phyloP scores from a whole-genome alignment of 2,113 vertebrate genomes.

The Salvelinus alpinus region DNA sequence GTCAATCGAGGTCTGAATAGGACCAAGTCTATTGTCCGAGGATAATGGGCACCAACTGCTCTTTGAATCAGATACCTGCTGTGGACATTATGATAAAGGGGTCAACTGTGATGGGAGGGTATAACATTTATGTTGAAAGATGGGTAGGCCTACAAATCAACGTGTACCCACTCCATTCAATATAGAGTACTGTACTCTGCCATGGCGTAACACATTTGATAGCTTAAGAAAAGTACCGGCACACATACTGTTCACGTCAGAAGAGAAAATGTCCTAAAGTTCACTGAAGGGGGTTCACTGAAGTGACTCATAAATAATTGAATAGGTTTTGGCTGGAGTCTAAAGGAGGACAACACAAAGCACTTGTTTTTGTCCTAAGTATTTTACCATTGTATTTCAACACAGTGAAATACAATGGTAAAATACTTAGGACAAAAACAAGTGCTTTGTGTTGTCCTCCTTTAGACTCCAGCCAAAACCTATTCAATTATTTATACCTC shows the following conservation, averaged over 20 bases:
- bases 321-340: constrained; percentile 40
- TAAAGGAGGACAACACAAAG: constrained; percentile 34
- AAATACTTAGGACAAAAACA: constrained; percentile 28
- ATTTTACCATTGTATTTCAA: not conserved
- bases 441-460: constrained; percentile 40
- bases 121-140: not conserved
- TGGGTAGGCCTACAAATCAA: not conserved
- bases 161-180: not conserved
- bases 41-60: constrained; percentile 14
- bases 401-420: not conserved
- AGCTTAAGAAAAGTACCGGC: too few relatives aligned
- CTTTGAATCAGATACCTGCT: constrained; percentile 20
- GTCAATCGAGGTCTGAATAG: constrained; percentile 26
- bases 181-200: too few relatives aligned
- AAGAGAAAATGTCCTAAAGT: too few relatives aligned
- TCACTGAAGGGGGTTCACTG: not conserved
- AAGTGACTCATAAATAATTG: constrained; percentile 51
- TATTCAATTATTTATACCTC: constrained; percentile 58
- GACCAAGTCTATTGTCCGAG: constrained; percentile 13
- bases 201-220: too few relatives aligned
- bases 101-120: not conserved
- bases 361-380: constrained; percentile 38
- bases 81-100: not conserved
- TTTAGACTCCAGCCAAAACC: constrained; percentile 36
- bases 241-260: too few relatives aligned